Percentiles rank a stretch among this genome's conserved stretches.
These are phyloP conservation scores for Cyprinodon tularosa DNA, from an alignment of 2,113 vertebrate genomes.

Conservation along the genomic window DNA sequence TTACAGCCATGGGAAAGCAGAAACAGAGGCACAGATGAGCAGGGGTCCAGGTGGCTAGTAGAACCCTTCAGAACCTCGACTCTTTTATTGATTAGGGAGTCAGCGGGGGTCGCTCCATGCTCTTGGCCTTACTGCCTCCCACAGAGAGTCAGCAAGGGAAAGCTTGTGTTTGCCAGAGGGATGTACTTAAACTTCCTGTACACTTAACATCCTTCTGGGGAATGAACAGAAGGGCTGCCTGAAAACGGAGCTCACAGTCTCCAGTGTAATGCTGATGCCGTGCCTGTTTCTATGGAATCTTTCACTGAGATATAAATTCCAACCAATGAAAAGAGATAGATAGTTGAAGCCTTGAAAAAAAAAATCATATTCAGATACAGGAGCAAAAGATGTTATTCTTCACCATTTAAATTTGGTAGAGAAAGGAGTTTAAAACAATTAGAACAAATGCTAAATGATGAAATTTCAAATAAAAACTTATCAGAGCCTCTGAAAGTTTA, in stretches of 20 bases:
- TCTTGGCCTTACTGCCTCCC: constrained; percentile 53
- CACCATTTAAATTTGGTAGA: background rate
- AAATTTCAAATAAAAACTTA: background rate
- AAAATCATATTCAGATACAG: background rate
- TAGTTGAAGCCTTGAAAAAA: background rate
- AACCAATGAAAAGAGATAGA: background rate
- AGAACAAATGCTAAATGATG: background rate
- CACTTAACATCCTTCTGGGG: constrained; percentile 43
- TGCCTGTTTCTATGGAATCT: background rate
- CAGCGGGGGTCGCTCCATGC: constrained; percentile 56
- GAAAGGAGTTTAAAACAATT: background rate
- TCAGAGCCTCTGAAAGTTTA: background rate
- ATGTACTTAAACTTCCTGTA: constrained; percentile 34
- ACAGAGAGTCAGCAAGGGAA: constrained; percentile 41
- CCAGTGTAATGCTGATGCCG: background rate
- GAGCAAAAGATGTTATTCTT: background rate
- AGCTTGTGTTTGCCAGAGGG: constrained; percentile 37
- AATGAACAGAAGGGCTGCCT: constrained; percentile 29
- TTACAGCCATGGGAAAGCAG: constrained; percentile 65
- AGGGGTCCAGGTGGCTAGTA: constrained; percentile 70
- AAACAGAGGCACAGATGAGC: constrained; percentile 66
- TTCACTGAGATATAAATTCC: background rate
- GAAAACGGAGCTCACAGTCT: constrained; percentile 23
- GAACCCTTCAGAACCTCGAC: constrained; percentile 68
- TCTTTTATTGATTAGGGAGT: constrained; percentile 70